Conservation (phyloP, 53 echinoderm and acorn worm species). For the Paracentrotus lividus region DNA sequence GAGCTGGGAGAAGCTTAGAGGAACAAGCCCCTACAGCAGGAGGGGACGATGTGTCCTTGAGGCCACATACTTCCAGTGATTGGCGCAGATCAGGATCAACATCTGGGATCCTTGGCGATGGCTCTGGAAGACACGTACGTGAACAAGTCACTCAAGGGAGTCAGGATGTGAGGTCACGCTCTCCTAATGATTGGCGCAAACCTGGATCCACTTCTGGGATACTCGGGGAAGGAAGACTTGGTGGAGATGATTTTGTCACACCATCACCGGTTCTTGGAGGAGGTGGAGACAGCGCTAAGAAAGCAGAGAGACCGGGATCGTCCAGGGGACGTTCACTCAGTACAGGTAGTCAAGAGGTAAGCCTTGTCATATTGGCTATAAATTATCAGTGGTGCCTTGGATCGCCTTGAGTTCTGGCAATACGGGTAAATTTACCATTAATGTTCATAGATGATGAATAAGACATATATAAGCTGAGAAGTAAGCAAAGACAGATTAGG, state of each 20-base stretch:
- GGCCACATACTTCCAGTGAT: neutral
- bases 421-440: no score
- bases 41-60: no score
- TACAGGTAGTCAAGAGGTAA: slow-evolving; percentile 20
- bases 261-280: neutral
- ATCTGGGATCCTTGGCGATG: neutral
- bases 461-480: no score
- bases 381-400: no score
- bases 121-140: neutral
- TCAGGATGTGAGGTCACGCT: neutral
- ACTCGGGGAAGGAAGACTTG: neutral
- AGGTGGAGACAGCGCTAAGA: neutral
- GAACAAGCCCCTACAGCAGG: neutral
- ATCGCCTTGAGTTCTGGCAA: no score
- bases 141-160: neutral
- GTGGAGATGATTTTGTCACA: neutral
- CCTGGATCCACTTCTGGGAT: neutral
- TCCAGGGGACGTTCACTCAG: neutral
- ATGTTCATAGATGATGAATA: no score
- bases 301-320: neutral
- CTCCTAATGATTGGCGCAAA: slow-evolving; percentile 1
- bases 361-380: neutral
- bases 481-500: no score
- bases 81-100: neutral
- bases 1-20: neutral